Evolutionary conservation across 2,888 invertebrate species (phyloP), one percentile per base, ranked within the genome.

Genomic region (Drosophila cyrtoloma): DNA sequence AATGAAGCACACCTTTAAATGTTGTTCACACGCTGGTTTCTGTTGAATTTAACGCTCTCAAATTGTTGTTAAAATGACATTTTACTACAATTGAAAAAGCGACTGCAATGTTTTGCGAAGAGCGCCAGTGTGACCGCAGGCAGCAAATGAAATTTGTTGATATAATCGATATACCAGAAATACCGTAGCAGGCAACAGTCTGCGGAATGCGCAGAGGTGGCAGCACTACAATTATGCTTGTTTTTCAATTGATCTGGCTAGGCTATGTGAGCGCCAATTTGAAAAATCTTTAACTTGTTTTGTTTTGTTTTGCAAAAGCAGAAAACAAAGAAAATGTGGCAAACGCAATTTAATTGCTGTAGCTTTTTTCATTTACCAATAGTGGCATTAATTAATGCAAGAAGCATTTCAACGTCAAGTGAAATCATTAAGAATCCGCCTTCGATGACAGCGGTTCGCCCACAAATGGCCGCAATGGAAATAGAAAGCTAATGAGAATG

Each of bases 401-500:
- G 26, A 28, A 66, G 32, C 70, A 68, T 66, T 44, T 65, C 35
- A 56, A 5, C n/a, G 60, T 67, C 61, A 62, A 69, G 65, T 57
- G 71, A 79, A 79, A 79, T 71, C 71, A 75, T 44, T 16, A 65
- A 80, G 80, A 75, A 77, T 50, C 50, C 14, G 37, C 37, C 16
- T 37, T 22, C 28, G 47, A 37, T 64, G 50, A 2, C 33, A 39
- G 26, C n/a, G 35, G 5, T 35, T 6, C 55, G 19, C 35, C 55
- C 57, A 60, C 22, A 47, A 47, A 22, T 16, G 7, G 14, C 7
- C 7, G 26, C 26, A 47, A 47, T 69, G 74, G 51, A 82, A 84
- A 82, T 85, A 84, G 84, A 87, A 84, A 84, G 84, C 75, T 56
- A 32, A 51, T 51, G 53, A 81, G 84, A 86, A 80, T 73, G 61